phyloP scores from a whole-genome alignment of 2,797 vertebrate species.

The Falco naumanni region DNA sequence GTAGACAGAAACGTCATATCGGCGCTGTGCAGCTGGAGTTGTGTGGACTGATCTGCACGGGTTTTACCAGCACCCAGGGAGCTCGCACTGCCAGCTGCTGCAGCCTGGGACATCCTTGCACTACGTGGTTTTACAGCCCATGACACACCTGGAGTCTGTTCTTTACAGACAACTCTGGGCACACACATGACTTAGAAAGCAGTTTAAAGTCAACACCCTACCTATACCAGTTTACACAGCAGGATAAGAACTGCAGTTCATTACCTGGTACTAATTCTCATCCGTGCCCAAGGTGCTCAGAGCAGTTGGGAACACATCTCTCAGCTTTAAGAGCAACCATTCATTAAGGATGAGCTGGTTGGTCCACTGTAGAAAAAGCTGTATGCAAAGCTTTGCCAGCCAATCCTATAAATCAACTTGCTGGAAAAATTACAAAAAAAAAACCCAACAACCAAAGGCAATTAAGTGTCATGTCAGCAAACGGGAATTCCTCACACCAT shows the following conservation, averaged over 20 bases:
- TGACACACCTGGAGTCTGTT: background rate
- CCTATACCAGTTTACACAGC: background rate
- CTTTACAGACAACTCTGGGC: background rate
- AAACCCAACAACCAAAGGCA: too few species aligned
- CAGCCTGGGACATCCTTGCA: background rate
- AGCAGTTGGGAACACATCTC: background rate
- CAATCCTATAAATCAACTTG: background rate
- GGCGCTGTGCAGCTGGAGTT: too few species aligned
- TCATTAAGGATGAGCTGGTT: background rate
- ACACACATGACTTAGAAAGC: background rate
- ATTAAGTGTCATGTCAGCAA: background rate
- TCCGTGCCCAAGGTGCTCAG: background rate
- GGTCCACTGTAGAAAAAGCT: background rate
- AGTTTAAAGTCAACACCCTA: background rate
- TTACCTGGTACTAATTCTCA: background rate
- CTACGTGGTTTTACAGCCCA: background rate
- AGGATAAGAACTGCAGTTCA: background rate
- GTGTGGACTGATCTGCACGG: background rate
- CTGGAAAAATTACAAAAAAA: background rate
- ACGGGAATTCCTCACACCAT: background rate
- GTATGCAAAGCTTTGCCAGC: background rate
- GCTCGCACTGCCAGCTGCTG: background rate
- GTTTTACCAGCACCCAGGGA: background rate
- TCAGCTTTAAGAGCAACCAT: background rate
- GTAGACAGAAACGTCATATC: background rate